Percentiles rank a stretch among this genome's conserved stretches.
phyloP scores from a whole-genome alignment of 2,888 invertebrate species.

The Euphydryas editha region DNA sequence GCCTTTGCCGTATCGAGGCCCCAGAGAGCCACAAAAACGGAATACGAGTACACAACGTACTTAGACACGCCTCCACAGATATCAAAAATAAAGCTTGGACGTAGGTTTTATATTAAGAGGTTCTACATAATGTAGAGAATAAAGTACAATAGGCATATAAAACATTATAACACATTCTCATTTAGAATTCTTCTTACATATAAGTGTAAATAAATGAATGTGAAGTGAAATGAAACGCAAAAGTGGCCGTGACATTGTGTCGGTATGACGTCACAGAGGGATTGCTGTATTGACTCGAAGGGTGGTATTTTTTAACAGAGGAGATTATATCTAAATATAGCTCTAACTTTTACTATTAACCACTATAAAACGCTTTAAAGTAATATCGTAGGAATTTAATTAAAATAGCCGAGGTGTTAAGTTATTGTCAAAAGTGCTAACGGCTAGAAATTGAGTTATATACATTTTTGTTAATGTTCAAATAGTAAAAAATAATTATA shows the following conservation, averaged over 20 bases:
- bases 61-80: too few species aligned
- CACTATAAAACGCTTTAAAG: conserved; percentile 22
- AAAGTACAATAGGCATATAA: too few species aligned
- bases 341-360: conserved; percentile 23
- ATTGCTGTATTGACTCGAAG: background rate
- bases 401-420: conserved; percentile 18
- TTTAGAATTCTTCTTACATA: too few species aligned
- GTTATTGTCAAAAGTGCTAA: conserved; percentile 17
- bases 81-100: too few species aligned
- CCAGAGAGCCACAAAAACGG: too few species aligned
- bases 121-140: too few species aligned
- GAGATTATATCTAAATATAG: conserved; percentile 5
- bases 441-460: conserved; percentile 10
- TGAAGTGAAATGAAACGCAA: conserved; percentile 24
- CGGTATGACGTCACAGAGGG: background rate
- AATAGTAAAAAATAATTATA: background rate
- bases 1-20: too few species aligned
- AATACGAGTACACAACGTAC: too few species aligned
- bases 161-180: too few species aligned
- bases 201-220: background rate
- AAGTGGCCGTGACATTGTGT: conserved; percentile 14
- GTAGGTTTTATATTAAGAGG: too few species aligned
- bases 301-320: background rate
- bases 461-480: conserved; percentile 14
- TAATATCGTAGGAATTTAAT: conserved; percentile 26